Evolutionary conservation across 2,888 invertebrate genomes (phyloP), one percentile per base, ranked within the genome.

Genomic region (Watsonalla binaria): DNA sequence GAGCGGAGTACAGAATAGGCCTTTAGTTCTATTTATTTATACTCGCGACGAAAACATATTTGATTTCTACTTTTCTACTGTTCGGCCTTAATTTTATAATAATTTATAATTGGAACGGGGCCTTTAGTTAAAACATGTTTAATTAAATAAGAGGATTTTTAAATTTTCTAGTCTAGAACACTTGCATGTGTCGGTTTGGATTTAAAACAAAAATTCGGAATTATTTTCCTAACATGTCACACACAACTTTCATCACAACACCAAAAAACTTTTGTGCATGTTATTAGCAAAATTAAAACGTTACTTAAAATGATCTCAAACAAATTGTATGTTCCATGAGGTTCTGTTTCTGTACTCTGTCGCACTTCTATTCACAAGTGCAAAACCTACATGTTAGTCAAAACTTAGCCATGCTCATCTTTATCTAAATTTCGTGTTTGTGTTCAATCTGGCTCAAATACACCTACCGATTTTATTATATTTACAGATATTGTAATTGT

Each of bases 361-460:
- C 73, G 72, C 72, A 66, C 60, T 63, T 76, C 65, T 70, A 67
- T 72, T 66, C 65, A 71, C 71, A 72, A 73, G 67, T 73, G 66
- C 72, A 76, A 76, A 76, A 63, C 71, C 65, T 67, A 66, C 67
- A 64, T 62, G 68, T 57, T 58, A 61, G 63, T 57, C 56, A 65
- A 62, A 65, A 68, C 15, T 61, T 75, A 76, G 78, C 78, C 71
- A 63, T 86, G 89, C 89, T 88, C 89, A 89, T 90, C 84, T 72
- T 74, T 74, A 77, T 84, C 83, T 80, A 72, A 60, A 66, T 58
- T 63, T 45, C 49, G 62, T 56, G 54, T 39, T 51, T 51, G 42
- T 42, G 42, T 11, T 47, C 52, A 42, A 33, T 47, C 47, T 39
- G 49, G 37, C 37, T 49, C 15, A 49, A 49, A 14, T 37, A 37